Evolutionary conservation across 2,113 vertebrate species (phyloP).

Genomic region (Pachycephala philippinensis): DNA sequence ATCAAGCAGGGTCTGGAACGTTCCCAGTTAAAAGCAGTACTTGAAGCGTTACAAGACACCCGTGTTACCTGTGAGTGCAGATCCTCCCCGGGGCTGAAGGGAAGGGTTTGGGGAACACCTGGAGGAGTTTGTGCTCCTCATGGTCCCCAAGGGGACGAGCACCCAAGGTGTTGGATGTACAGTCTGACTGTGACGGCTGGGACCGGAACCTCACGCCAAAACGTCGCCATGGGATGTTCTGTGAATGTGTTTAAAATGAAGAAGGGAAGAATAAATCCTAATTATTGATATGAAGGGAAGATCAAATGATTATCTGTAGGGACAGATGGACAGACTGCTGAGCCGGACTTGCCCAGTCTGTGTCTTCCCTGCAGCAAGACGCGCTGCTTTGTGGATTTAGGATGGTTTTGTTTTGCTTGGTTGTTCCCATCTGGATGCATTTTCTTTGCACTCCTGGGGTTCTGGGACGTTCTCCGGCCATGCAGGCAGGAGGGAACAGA

Average conservation of each 20-base stretch:
- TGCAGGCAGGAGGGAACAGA: not conserved
- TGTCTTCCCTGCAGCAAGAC: not conserved
- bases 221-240: not conserved
- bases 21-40: not conserved
- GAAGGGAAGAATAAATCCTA: conserved; percentile 27
- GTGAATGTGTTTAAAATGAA: conserved; percentile 22
- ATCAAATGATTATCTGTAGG: not conserved
- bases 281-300: conserved; percentile 28
- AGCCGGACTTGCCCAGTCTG: not conserved
- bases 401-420: not conserved
- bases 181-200: not conserved
- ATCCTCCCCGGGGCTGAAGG: rapidly evolving
- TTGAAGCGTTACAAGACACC: not conserved
- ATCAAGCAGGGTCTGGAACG: not conserved
- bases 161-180: not conserved
- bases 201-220: not conserved
- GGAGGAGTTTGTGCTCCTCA: not conserved
- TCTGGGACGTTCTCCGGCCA: not conserved
- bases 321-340: not conserved
- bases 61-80: not conserved
- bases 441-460: not conserved
- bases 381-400: not conserved
- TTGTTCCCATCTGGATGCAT: conserved; percentile 2
- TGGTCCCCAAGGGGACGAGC: not conserved
- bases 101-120: not conserved